phyloP scores from a whole-genome alignment of 2,113 vertebrate species.

The Cavia aperea region DNA sequence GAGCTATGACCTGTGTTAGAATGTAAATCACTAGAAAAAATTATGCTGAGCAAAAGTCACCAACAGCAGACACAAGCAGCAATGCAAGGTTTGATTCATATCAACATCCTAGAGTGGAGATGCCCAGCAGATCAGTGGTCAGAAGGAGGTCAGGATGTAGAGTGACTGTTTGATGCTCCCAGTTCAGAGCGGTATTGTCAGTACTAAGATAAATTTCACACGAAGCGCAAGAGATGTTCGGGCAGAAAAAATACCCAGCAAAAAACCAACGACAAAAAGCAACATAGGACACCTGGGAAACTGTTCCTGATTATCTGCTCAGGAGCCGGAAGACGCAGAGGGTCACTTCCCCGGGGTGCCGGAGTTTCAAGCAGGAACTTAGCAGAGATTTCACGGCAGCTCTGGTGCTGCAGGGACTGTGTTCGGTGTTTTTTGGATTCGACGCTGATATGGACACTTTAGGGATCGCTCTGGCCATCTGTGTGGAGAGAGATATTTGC shows the following conservation, averaged over 20 bases:
- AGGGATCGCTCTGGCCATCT: not conserved
- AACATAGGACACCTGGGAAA: not conserved
- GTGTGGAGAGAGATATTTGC: fast-evolving
- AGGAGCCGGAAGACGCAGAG: no score
- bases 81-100: not conserved
- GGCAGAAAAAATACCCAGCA: not conserved
- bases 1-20: not conserved
- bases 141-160: not conserved
- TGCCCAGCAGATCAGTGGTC: not conserved
- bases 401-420: fast-evolving
- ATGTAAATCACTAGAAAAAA: not conserved
- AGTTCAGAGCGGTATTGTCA: not conserved
- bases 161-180: not conserved
- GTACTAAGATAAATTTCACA: no score
- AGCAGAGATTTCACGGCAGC: not conserved
- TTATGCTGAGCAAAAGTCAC: not conserved
- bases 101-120: not conserved
- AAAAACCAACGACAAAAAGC: not conserved
- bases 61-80: no score
- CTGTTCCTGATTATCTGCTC: no score
- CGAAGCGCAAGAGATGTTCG: not conserved
- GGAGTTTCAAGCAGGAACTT: not conserved
- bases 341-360: not conserved
- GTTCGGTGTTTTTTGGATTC: fast-evolving
- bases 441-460: not conserved